Base-by-base conservation (phyloP, 2,113 vertebrate species). In the Microtus richardsoni region DNA sequence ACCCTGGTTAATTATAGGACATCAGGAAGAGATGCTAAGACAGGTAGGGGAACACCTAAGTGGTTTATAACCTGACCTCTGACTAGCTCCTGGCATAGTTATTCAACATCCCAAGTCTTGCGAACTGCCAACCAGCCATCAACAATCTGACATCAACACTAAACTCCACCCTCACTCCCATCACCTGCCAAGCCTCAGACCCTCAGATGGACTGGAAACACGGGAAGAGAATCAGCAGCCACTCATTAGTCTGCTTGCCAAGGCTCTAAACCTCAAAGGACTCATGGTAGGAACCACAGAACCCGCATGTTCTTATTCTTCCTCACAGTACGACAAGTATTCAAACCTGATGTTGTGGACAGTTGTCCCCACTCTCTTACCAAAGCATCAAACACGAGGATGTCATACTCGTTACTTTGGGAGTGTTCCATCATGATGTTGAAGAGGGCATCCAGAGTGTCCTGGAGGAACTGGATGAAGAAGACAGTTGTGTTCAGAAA, bases 381-480 rank as follows among this genome's bases (percentile, higher is more conserved):
- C 99, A 99, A 97, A n/a, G 99, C 99, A 96, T 99, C 99, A 79
- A 99, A 99, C 94, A 99, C 99, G 6, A 99, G 99, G 97, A 99
- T 99, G 98, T 99, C 99, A 44, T 99, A 99, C 89, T 99, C 99
- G 28, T 99, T 97, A 16, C 98, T 99, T 87, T 99, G 98, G 87
- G 99, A 99, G 97, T 99, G 99, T 36, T 99, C 99, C 99, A 99
- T 99, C 99, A 99, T 99, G 98, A 99, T 99, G 97, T 99, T 99
- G 98, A 99, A 99, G 92, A 99, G 98, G 54, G 99, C 99, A 26
- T 99, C 99, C 97, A 99, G 98, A 0, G 99, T 99, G 91, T 99
- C 99, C 97, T 99, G 99, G 66, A 99, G 99, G 97, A 99, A 99
- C 99, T 99, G 66, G 5, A 91, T 3, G 36, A 52, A 90, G 58